Base-by-base conservation (phyloP, 1,140 invertebrate species). In the Sitophilus oryzae region DNA sequence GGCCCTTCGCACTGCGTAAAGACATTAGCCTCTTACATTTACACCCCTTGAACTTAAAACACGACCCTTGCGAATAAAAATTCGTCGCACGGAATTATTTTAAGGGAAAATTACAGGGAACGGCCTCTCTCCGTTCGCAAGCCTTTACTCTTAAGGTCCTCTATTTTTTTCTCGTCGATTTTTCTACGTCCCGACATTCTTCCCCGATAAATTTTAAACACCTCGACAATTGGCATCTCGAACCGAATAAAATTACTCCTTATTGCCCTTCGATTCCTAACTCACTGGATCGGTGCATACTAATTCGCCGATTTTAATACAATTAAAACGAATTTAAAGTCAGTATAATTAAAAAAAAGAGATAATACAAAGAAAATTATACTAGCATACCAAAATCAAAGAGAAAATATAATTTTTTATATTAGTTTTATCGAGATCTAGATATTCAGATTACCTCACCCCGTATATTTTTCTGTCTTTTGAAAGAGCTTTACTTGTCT, bases 21-120 rank as follows among this genome's bases (percentile, higher is more conserved):
- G 69, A 69, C 67, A 69, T 71, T 71, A 71, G 67, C 66, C 62
- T 68, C 65, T 67, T 67, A 68, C 65, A 66, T 65, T 46, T 53
- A 59, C 57, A 49, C 57, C 57, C 44, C 45, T 48, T 56, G 54
- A 56, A 56, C 54, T 56, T 56, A 56, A 56, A 56, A 56, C 45
- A 53, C 57, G 50, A 54, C 57, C 51, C 44, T 45, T 47, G 23
- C 42, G 25, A 51, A 56, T 61, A 54, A 58, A 61, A 61, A 61
- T 61, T 56, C 59, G 50, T 58, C 52, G 55, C 59, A 58, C 59
- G 59, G 22, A 61, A 46, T 61, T 61, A 58, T 61, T 61, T 48
- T 53, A 46, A 57, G 37, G 51, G 42, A 51, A 61, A 61, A 58
- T 61, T 55, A 52, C 52, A 50, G 49, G 51, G 51, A 53, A 34